Evolutionary conservation across 2,113 vertebrate species (phyloP), one percentile per base, ranked within the genome.

Genomic region (Phylloscopus trochilus): DNA sequence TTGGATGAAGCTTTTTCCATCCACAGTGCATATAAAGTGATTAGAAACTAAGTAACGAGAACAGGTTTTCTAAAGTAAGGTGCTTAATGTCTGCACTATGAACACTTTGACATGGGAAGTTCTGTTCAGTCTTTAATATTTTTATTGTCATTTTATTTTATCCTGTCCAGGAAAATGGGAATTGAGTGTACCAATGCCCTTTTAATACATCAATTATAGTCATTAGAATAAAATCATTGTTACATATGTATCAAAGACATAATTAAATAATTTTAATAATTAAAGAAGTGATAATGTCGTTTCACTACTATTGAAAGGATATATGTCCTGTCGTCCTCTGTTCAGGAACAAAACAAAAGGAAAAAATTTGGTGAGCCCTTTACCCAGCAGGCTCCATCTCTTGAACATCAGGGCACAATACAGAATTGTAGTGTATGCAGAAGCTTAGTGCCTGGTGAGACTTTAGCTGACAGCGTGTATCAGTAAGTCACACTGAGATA

Each of bases 121-220:
- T 81, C 35, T 22, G 7, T 52, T 75, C 58, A 56, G 27, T 64
- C 35, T 74, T 78, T n/a, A 93, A 37, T 56, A 73, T 77, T 90
- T 66, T 80, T 69, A 66, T 26, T 70, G 33, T 49, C n/a, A 59
- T 68, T 92, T 89, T 75, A 62, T 59, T 90, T 95, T 56, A 39
- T 72, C 31, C 24, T 52, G 47, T 72, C 27, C 58, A 76, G 44
- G 19, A 87, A 76, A 88, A 91, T n/a, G 13, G 35, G 86, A 94
- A 76, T 11, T 15, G 17, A 70, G n/a, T 3, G 12, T 8, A 79
- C 24, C 44, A 87, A 75, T n/a, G 23, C 10, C 55, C 22, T 85
- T 74, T 52, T 63, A 88, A 72, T 31, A 67, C 11, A 78, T 6
- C 27, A 78, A 33, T 68, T 82, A 53, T 2, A 63, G 30, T 64